phyloP scores from a whole-genome alignment of 2,888 invertebrate genomes.

The Congeria kusceri region DNA sequence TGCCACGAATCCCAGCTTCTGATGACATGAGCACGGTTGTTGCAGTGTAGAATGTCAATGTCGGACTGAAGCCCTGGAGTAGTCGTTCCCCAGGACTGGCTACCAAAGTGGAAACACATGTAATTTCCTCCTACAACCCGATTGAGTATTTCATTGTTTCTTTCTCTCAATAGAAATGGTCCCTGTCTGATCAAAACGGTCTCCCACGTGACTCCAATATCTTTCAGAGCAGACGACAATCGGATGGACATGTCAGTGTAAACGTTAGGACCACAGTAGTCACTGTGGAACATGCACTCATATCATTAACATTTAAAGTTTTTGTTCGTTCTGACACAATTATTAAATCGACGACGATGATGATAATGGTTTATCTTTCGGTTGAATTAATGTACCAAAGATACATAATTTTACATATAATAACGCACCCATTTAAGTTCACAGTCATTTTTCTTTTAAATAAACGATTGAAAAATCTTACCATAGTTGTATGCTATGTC shows the following conservation, averaged over 20 bases:
- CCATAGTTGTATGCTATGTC: too few relatives aligned
- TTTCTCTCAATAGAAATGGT: background rate
- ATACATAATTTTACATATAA: too few relatives aligned
- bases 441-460: too few relatives aligned
- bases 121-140: background rate
- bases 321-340: too few relatives aligned
- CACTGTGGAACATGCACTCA: too few relatives aligned
- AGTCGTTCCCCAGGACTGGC: background rate
- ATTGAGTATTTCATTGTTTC: background rate
- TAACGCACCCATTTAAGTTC: too few relatives aligned
- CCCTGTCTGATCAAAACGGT: background rate
- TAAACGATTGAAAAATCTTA: too few relatives aligned
- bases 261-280: too few relatives aligned
- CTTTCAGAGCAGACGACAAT: background rate
- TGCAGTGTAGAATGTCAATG: background rate
- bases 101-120: conserved; percentile 1
- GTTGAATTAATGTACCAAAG: too few relatives aligned
- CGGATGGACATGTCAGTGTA: background rate
- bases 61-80: background rate
- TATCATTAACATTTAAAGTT: too few relatives aligned
- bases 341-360: too few relatives aligned
- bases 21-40: background rate
- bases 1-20: background rate
- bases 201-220: background rate
- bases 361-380: too few relatives aligned